Percentiles rank a stretch among this genome's conserved stretches.
Evolutionary conservation across 2,888 invertebrate species (phyloP).

Genomic region (Platycheirus rosarum): DNA sequence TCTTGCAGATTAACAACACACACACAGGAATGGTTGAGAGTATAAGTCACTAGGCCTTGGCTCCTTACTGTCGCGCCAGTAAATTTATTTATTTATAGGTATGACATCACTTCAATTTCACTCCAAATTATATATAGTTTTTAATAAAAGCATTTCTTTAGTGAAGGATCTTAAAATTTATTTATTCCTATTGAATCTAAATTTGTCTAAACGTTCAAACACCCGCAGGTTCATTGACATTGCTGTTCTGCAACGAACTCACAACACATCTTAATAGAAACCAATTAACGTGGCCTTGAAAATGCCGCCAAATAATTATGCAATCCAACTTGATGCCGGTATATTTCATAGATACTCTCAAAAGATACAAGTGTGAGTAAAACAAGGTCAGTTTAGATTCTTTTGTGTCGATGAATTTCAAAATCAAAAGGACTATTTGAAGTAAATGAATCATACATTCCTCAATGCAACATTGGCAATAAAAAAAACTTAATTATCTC

Average conservation of each 20-base stretch:
- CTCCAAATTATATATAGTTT: too few relatives aligned
- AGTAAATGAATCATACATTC: background rate
- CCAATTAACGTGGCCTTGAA: constrained; percentile 1
- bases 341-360: background rate
- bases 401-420: background rate
- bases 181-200: too few relatives aligned
- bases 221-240: constrained; percentile 7
- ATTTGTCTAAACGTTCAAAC: too few relatives aligned
- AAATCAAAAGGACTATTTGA: constrained; percentile 3
- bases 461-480: background rate
- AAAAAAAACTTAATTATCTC: background rate
- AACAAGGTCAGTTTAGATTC: too few relatives aligned
- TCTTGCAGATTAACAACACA: too few relatives aligned
- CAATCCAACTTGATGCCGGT: constrained; percentile 2
- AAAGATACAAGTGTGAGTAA: background rate
- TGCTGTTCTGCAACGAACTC: background rate
- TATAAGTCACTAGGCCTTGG: too few relatives aligned
- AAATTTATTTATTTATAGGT: background rate
- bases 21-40: too few relatives aligned
- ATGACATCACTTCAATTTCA: background rate
- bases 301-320: background rate
- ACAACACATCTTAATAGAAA: background rate
- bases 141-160: background rate
- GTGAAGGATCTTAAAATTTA: background rate
- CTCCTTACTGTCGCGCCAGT: too few relatives aligned